phyloP scores from a whole-genome alignment of 2,113 vertebrate species.

The Cyphomyrus plagiostoma region DNA sequence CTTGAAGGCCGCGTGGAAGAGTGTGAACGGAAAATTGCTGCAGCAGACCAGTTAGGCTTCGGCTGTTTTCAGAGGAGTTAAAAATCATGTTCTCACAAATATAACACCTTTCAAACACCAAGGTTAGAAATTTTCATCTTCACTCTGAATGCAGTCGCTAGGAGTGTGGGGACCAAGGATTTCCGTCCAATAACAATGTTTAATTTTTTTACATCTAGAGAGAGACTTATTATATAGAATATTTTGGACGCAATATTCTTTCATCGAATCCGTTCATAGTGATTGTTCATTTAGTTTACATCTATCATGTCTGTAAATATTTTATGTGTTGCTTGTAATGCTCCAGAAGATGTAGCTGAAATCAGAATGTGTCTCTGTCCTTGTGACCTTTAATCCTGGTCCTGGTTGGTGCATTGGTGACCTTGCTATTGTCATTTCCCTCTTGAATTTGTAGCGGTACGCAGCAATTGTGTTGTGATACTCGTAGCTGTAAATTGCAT shows the following conservation, averaged over 20 bases:
- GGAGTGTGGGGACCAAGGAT: neutral
- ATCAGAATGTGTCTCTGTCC: neutral
- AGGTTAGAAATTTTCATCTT: neutral
- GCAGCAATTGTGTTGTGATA: neutral
- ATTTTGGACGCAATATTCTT: neutral
- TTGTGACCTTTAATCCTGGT: neutral
- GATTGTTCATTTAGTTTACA: neutral
- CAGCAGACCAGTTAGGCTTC: neutral
- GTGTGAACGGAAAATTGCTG: neutral
- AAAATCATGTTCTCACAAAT: neutral
- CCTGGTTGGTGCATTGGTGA: neutral
- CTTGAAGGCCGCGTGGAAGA: neutral
- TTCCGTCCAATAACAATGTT: neutral
- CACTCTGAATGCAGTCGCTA: neutral
- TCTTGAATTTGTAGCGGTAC: slow-evolving; percentile 12
- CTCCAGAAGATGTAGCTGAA: neutral
- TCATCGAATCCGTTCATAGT: neutral
- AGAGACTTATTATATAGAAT: neutral
- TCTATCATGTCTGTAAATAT: neutral
- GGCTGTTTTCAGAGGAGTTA: neutral
- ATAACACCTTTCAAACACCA: neutral
- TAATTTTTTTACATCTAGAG: neutral
- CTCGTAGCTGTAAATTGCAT: slow-evolving; percentile 20
- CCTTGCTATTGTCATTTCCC: slow-evolving; percentile 24
- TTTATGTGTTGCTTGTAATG: neutral